phyloP scores from a whole-genome alignment of 2,113 vertebrate genomes.

The Sylvietta virens region DNA sequence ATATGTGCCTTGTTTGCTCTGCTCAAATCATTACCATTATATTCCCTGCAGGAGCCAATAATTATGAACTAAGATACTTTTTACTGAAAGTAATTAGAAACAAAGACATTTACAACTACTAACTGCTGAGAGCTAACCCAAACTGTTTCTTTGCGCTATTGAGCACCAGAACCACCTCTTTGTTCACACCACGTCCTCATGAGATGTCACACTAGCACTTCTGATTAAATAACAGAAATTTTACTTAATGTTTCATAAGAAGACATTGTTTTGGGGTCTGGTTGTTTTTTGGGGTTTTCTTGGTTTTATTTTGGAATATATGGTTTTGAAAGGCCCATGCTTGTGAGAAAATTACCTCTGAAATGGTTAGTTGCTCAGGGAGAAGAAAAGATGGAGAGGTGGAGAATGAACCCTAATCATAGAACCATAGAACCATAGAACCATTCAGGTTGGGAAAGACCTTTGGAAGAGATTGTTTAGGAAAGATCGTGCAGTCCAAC shows the following conservation, averaged over 20 bases:
- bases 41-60: neutral
- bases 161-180: neutral
- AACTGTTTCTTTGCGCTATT: neutral
- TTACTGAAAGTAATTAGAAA: neutral
- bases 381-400: neutral
- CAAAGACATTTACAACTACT: neutral
- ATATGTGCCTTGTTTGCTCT: neutral
- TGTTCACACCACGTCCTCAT: neutral
- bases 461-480: neutral
- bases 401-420: neutral
- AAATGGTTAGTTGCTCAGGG: neutral
- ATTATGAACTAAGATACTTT: neutral
- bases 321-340: neutral
- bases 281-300: neutral
- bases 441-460: neutral
- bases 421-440: neutral
- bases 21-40: neutral
- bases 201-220: neutral
- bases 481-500: neutral
- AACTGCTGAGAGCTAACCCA: neutral
- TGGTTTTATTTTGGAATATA: neutral
- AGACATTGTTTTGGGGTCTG: neutral
- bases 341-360: neutral
- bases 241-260: neutral
- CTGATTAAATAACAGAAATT: neutral